These are phyloP conservation scores for Palythoa caribaeorum DNA, from an alignment of 92 coral and sea anemone species.

Conservation along the genomic window DNA sequence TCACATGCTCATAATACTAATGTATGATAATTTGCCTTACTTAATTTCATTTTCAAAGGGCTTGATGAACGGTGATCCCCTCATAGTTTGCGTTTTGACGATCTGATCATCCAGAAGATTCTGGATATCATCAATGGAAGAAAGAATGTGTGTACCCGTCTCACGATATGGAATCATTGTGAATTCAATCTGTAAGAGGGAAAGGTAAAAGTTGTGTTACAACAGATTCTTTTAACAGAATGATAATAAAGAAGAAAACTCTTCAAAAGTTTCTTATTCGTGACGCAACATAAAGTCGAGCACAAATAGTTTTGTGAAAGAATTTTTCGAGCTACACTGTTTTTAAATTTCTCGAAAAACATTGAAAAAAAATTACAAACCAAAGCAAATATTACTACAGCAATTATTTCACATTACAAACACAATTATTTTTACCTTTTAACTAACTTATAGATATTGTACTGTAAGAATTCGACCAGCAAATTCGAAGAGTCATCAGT, in stretches of 20 bases:
- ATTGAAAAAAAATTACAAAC: too few relatives aligned
- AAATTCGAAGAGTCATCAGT: too few relatives aligned
- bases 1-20: not conserved
- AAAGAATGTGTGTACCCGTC: constrained; percentile 95
- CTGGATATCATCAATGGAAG: constrained; percentile 98
- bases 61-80: constrained; percentile 99
- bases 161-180: constrained; percentile 98
- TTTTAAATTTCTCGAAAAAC: too few relatives aligned
- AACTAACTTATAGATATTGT: not conserved
- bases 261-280: too few relatives aligned
- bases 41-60: constrained; percentile 98
- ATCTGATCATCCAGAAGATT: constrained; percentile 98
- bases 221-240: too few relatives aligned
- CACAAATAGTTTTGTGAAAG: too few relatives aligned
- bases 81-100: constrained; percentile 98
- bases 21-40: constrained; percentile 41
- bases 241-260: too few relatives aligned
- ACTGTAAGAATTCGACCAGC: too few relatives aligned
- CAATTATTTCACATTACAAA: not conserved
- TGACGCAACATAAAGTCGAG: too few relatives aligned
- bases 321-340: too few relatives aligned
- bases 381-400: not conserved
- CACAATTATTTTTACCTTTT: not conserved
- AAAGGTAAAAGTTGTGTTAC: not conserved
- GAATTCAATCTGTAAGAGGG: constrained; percentile 81